Evolutionary conservation across 2,888 invertebrate species (phyloP), one percentile per base, ranked within the genome.

Genomic region (Dryomyza anilis): DNA sequence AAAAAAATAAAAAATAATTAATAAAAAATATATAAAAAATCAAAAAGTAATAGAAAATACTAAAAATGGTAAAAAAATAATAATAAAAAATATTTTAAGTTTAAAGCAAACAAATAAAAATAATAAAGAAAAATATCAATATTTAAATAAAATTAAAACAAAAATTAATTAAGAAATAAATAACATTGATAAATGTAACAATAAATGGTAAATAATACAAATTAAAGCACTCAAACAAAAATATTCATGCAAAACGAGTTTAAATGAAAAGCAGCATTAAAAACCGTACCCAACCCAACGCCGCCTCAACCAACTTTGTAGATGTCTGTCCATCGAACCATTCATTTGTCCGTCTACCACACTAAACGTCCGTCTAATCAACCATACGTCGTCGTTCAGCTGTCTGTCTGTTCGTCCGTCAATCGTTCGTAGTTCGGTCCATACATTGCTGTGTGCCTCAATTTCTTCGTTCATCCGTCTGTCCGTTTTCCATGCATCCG

Each of bases 161-260:
- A n/a, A 33, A 21, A 16, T 14, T 1, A 16, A 29, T 19, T 48
- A 23, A 48, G 23, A 48, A 23, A 23, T 23, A 14, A 25, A 48
- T 25, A 48, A 23, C 19, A 25, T 25, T 48, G 25, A 53, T 5
- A 33, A n/a, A 25, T 27, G 16, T 43, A 57, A 57, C 43, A 45
- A 43, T 8, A 43, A 25, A 21, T 23, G 12, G 57, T 25, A 57
- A 57, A 57, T 29, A 57, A 57, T 45, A 43, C 43, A 43, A 5
- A 27, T 57, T 39, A 27, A 39, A 58, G 45, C 58, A 45, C n/a
- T 21, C 19, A 19, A 46, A 58, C 46, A 21, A n/a, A n/a, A n/a
- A n/a, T n/a, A 45, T 45, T 36, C 60, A 48, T 30, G 33, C 25
- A 33, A 59, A 48, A 59, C 48, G n/a, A 45, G 21, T 36, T 55